Conservation (phyloP, 2,113 vertebrate species). For the Illadopsis cleaveri region DNA sequence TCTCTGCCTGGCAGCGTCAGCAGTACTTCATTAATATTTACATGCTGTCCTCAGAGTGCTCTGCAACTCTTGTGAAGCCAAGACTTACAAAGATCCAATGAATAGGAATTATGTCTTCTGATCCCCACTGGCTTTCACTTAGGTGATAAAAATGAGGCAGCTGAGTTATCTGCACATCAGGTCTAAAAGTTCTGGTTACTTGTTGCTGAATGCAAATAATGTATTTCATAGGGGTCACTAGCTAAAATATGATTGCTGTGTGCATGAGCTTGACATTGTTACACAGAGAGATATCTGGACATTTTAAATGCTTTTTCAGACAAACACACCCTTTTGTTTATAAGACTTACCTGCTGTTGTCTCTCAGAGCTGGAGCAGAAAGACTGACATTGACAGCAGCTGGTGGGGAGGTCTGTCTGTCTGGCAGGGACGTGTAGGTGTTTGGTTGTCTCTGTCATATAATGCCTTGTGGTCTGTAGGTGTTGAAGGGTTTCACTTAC, state of each 20-base stretch:
- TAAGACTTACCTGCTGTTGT: not conserved
- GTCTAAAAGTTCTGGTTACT: not conserved
- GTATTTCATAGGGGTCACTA: accelerated
- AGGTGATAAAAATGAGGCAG: not conserved
- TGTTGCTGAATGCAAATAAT: not conserved
- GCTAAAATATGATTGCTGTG: accelerated
- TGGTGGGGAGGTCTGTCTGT: not conserved
- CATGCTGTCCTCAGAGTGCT: not conserved
- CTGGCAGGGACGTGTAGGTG: not conserved
- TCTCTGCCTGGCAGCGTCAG: not conserved
- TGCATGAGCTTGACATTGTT: not conserved
- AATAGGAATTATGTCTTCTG: not conserved
- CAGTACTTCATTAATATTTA: not conserved
- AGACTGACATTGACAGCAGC: not conserved
- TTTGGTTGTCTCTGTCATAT: not conserved
- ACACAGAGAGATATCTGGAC: not conserved
- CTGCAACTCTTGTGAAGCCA: not conserved
- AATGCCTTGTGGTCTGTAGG: not conserved
- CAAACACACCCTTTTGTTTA: not conserved
- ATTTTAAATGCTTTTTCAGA: not conserved
- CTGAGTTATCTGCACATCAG: not conserved
- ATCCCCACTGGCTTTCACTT: not conserved
- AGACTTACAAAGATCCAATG: not conserved
- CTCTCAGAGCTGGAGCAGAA: not conserved
- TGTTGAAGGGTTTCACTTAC: not conserved